These are phyloP conservation scores for Clarias platycephalus DNA, from an alignment of 2,797 vertebrate genomes.

Conservation along the genomic window DNA sequence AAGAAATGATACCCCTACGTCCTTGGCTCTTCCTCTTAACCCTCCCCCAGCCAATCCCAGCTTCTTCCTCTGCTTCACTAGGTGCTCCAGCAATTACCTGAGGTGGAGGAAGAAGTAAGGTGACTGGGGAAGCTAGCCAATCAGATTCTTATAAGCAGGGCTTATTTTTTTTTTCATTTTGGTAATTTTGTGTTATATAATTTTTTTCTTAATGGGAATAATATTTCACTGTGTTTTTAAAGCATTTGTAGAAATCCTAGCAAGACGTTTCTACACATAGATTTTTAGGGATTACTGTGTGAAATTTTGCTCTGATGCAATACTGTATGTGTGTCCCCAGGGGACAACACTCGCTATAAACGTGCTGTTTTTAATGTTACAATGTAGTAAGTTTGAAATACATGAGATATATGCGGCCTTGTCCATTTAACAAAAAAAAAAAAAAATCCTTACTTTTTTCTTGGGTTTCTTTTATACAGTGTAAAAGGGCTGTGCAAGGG, in stretches of 20 bases:
- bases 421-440: slow-evolving; percentile 31
- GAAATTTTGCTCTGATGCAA: slow-evolving; percentile 31
- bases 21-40: slow-evolving; percentile 11
- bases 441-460: not conserved
- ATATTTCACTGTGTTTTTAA: slow-evolving; percentile 41
- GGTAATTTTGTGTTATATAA: slow-evolving; percentile 54
- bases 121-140: slow-evolving; percentile 58
- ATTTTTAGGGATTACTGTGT: slow-evolving; percentile 31
- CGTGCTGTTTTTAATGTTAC: slow-evolving; percentile 31
- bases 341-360: slow-evolving; percentile 30
- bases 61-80: slow-evolving; percentile 40
- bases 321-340: slow-evolving; percentile 36
- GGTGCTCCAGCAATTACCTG: slow-evolving; percentile 31
- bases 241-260: slow-evolving; percentile 45
- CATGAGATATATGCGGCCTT: slow-evolving; percentile 71
- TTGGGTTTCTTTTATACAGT: not conserved
- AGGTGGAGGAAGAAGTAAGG: slow-evolving; percentile 45
- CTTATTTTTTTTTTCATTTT: slow-evolving; percentile 60
- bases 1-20: slow-evolving; percentile 78
- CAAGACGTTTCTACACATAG: slow-evolving; percentile 31
- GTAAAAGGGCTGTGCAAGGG: slow-evolving; percentile 37
- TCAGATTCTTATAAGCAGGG: slow-evolving; percentile 66
- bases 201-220: slow-evolving; percentile 54
- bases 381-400: slow-evolving; percentile 45
- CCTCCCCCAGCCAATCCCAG: slow-evolving; percentile 46